Conservation (phyloP, 2,113 vertebrate species). For the pig (Sus scrofa) region DNA sequence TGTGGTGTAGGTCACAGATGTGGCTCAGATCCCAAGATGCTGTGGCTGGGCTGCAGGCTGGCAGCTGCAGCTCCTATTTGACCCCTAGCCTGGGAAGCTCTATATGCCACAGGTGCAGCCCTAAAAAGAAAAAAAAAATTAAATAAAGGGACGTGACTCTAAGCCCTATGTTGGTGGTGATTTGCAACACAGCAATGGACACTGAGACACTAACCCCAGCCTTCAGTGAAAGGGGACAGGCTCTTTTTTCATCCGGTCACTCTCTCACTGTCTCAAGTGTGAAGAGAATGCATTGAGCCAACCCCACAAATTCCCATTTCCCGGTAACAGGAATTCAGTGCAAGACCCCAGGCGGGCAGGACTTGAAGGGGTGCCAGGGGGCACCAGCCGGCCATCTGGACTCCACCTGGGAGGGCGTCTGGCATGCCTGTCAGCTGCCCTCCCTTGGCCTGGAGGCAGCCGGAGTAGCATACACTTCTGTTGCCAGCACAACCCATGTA, state of each 20-base stretch:
- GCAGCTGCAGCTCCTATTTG: too few relatives aligned
- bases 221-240: fast-evolving
- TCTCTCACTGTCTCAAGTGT: fast-evolving
- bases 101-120: too few relatives aligned
- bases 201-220: fast-evolving
- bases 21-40: too few relatives aligned
- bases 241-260: fast-evolving
- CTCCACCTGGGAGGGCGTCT: fast-evolving
- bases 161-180: fast-evolving
- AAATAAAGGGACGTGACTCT: too few relatives aligned
- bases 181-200: fast-evolving
- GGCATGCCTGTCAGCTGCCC: not conserved
- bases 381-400: not conserved
- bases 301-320: not conserved
- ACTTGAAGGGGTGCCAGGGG: fast-evolving
- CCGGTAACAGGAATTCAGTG: not conserved
- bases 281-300: fast-evolving
- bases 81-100: too few relatives aligned
- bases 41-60: too few relatives aligned
- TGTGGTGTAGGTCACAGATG: too few relatives aligned
- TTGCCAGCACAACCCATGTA: fast-evolving
- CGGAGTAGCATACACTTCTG: fast-evolving
- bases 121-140: too few relatives aligned
- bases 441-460: not conserved
- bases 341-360: not conserved